Evolutionary conservation across 2,888 invertebrate species (phyloP), one percentile per base, ranked within the genome.

Genomic region (Hofmannophila pseudospretella): DNA sequence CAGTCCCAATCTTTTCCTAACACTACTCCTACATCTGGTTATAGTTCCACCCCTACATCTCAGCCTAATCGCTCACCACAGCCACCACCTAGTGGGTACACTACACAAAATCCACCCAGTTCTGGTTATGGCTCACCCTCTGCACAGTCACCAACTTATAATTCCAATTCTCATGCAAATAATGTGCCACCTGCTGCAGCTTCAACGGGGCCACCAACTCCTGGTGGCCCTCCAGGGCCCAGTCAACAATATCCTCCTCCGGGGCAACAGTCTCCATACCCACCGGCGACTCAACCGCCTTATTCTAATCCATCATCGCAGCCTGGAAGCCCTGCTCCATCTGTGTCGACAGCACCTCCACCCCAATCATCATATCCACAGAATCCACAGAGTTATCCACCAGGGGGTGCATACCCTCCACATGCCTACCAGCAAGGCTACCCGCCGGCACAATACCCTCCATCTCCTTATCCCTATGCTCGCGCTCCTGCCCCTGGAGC

Each of bases 61-160:
- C 87, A 86, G 46, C 87, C 88, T 1, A 86, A 82, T 44, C 82
- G 86, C 16, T 89, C 89, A 22, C 89, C 90, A 3, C 90, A 90
- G 51, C 89, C 89, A n/a, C 73, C 85, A 54, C 68, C 81, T 22
- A 73, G 88, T 51, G 88, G 86, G 4, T 91, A 91, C 53, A 76
- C 88, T 10, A 76, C 82, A 26, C 91, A 90, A 61, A 89, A 90
- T 77, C 57, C 89, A 60, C 49, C 82, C 49, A 68, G 79, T 71
- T 60, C 86, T 34, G 91, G 90, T 14, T 91, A 90, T 68, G 90
- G 91, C 1, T 89, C 91, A n/a, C 89, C 89, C 38, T 88, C 91
- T 53, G 89, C 90, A 16, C 90, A 90, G 58, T 89, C 91, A 1
- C 90, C 91, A 1, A 89, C 90, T 12, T 88, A 89, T 37, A 91